phyloP scores from a whole-genome alignment of 2,888 invertebrate species.

The Lasioglossum calceatum region DNA sequence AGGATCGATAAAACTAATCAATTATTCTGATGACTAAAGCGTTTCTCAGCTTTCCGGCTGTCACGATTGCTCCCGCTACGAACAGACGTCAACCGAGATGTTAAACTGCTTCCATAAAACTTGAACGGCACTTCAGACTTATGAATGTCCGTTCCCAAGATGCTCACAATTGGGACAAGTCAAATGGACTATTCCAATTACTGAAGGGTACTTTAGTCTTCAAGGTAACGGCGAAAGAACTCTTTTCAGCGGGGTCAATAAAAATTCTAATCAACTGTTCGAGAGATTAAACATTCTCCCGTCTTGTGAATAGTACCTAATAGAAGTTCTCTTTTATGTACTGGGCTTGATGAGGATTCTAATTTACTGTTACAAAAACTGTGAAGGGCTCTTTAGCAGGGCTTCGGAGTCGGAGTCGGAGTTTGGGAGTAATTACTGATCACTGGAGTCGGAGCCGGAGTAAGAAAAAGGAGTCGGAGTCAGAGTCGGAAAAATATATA shows the following conservation, averaged over 20 bases:
- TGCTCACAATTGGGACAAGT: neutral
- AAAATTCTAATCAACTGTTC: neutral
- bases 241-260: neutral
- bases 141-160: neutral
- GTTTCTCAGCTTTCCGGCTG: neutral
- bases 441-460: too few species aligned
- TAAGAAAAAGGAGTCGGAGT: too few species aligned
- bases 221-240: neutral
- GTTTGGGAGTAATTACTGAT: too few species aligned
- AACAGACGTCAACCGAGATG: neutral
- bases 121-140: neutral
- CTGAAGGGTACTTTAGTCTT: neutral
- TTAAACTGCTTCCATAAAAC: neutral
- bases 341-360: neutral
- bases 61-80: neutral
- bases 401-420: too few species aligned
- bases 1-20: neutral
- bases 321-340: too few species aligned
- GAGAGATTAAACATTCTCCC: neutral
- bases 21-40: neutral
- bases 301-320: too few species aligned
- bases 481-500: too few species aligned
- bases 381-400: neutral
- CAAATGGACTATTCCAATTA: neutral
- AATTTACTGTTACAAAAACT: neutral